These are phyloP conservation scores for Drosophila mimetica DNA, from an alignment of 2,888 invertebrate genomes.

Conservation along the genomic window DNA sequence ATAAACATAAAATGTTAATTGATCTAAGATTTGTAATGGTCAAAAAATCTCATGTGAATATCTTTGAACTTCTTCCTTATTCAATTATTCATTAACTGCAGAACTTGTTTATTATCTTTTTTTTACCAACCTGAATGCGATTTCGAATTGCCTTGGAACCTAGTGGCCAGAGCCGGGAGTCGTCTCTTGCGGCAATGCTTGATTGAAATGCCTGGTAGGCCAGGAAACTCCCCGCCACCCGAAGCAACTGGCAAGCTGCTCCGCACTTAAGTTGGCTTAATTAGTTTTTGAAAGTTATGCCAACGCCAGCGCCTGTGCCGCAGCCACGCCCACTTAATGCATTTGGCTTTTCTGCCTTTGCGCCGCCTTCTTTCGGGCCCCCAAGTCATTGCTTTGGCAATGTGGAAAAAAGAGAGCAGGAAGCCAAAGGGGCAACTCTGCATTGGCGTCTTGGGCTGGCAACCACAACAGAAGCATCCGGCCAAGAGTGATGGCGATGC, in stretches of 20 bases:
- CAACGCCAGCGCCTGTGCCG: slow-evolving; percentile 50
- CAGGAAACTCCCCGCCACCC: slow-evolving; percentile 31
- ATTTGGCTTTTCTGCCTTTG: slow-evolving; percentile 36
- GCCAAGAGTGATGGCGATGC: slow-evolving; percentile 32
- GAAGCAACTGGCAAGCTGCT: slow-evolving; percentile 36
- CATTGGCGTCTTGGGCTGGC: slow-evolving; percentile 44
- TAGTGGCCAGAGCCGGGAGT: slow-evolving; percentile 2
- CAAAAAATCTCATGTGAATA: too few species aligned
- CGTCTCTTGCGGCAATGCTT: slow-evolving; percentile 63
- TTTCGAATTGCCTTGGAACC: not conserved
- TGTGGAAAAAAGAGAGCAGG: slow-evolving; percentile 7
- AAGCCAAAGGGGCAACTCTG: slow-evolving; percentile 29
- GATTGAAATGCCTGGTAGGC: slow-evolving; percentile 77
- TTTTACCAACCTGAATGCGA: not conserved
- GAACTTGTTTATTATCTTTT: not conserved
- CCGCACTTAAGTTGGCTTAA: slow-evolving; percentile 81
- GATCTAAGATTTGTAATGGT: too few species aligned
- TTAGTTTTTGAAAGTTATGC: slow-evolving; percentile 82
- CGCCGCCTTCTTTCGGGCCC: slow-evolving; percentile 24
- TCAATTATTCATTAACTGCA: not conserved
- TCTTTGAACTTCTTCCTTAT: not conserved
- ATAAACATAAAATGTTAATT: too few species aligned
- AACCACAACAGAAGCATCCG: slow-evolving; percentile 51
- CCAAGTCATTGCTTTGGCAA: slow-evolving; percentile 60
- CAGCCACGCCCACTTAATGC: slow-evolving; percentile 75